These are phyloP conservation scores for Phaonia tiefii DNA, from an alignment of 2,888 invertebrate genomes.

Conservation along the genomic window DNA sequence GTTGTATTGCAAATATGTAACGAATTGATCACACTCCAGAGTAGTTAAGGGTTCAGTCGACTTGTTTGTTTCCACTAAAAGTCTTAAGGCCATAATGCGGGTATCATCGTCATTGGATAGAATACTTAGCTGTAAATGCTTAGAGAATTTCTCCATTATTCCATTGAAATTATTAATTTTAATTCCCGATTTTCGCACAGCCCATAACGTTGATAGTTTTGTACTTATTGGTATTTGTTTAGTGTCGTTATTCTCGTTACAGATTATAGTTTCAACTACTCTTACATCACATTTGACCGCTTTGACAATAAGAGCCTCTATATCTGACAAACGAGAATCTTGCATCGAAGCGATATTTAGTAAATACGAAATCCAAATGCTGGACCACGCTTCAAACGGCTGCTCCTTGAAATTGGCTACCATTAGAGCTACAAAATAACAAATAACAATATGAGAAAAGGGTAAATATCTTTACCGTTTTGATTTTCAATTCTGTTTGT, in stretches of 20 bases:
- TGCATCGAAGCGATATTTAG: conserved; percentile 69
- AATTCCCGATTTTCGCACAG: conserved; percentile 81
- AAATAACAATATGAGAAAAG: conserved; percentile 17
- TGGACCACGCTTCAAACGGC: conserved; percentile 80
- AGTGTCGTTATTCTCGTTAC: conserved; percentile 39
- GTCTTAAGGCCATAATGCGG: conserved; percentile 85
- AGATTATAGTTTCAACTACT: conserved; percentile 72
- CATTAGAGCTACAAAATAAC: conserved; percentile 79
- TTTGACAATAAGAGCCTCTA: conserved; percentile 75
- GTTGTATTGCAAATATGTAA: conserved; percentile 85
- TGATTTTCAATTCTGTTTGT: neutral
- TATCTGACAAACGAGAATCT: conserved; percentile 70
- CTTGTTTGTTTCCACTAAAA: conserved; percentile 88
- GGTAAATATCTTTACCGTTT: neutral
- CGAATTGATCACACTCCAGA: conserved; percentile 85
- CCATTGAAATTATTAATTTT: conserved; percentile 68
- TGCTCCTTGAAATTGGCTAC: conserved; percentile 79
- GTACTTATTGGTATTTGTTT: conserved; percentile 72
- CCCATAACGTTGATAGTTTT: conserved; percentile 78
- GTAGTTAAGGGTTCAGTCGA: conserved; percentile 85
- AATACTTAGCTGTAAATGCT: conserved; percentile 82
- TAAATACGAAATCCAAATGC: conserved; percentile 81
- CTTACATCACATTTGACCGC: conserved; percentile 75
- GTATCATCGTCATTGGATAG: conserved; percentile 82
- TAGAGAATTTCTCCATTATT: conserved; percentile 81